Conservation (phyloP, 2,888 invertebrate species). For the Anaspis maculata region DNA sequence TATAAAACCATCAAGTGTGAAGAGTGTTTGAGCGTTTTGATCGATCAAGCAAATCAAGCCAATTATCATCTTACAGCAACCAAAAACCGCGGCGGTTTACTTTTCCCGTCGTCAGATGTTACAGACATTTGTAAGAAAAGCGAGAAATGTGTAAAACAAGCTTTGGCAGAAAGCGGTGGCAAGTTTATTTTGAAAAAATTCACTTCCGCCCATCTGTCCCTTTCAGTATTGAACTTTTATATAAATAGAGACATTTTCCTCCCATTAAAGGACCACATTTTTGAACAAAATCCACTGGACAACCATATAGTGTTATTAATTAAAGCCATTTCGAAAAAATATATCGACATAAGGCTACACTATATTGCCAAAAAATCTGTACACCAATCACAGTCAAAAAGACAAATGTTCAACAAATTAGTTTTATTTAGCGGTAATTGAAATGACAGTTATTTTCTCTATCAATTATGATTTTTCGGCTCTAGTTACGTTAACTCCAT, state of each 20-base stretch:
- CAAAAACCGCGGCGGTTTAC: slow-evolving; percentile 11
- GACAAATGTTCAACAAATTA: too few species aligned
- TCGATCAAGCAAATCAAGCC: slow-evolving; percentile 3
- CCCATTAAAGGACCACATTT: slow-evolving; percentile 1
- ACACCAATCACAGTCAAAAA: too few species aligned
- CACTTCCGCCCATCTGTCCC: slow-evolving; percentile 6
- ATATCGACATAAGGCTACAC: slow-evolving; percentile 8
- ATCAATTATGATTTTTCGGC: too few species aligned
- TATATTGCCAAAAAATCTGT: too few species aligned
- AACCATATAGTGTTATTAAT: slow-evolving; percentile 8
- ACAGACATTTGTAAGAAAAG: slow-evolving; percentile 4
- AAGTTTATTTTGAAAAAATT: slow-evolving; percentile 8
- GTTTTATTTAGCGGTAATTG: too few species aligned
- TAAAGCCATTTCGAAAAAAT: slow-evolving; percentile 10
- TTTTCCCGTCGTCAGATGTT: slow-evolving; percentile 12
- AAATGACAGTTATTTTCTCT: too few species aligned
- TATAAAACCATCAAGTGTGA: slow-evolving; percentile 11
- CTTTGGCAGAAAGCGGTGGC: slow-evolving; percentile 5
- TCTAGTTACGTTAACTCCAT: too few species aligned
- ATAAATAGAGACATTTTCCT: slow-evolving; percentile 3
- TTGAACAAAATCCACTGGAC: slow-evolving; percentile 6
- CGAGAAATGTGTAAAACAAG: slow-evolving; percentile 7
- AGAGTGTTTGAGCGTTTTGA: slow-evolving; percentile 10
- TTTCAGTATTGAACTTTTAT: slow-evolving; percentile 6
- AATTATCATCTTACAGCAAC: slow-evolving; percentile 2